Evolutionary conservation across 2,797 vertebrate species (phyloP), one percentile per base, ranked within the genome.

Genomic region (Galaxias olidus): DNA sequence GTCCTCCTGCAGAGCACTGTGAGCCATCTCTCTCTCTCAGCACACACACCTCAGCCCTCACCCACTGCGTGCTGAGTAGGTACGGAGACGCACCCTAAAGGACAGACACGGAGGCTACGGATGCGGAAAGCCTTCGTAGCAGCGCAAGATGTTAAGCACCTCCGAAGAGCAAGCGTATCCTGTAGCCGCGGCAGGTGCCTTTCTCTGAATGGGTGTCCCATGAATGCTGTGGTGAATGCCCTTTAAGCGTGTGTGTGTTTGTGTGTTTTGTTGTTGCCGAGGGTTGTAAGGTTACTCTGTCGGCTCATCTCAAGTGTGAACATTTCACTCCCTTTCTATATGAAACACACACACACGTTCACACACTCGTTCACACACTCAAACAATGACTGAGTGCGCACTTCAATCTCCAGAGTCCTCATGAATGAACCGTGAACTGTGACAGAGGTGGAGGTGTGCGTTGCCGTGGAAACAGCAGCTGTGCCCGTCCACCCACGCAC

Each of bases 381-480:
- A n/a, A n/a, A n/a, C n/a, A n/a, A n/a, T n/a, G n/a, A n/a, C n/a
- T n/a, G n/a, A n/a, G n/a, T n/a, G n/a, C n/a, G 20, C 50, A 8
- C 57, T 49, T 63, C 61, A 44, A 9, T 72, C 79, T 77, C 74
- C 11, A 1, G 62, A 76, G 76, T 69, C 67, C 61, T 66, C 4
- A 62, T 72, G 78, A 83, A 76, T 81, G 80, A 84, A 78, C 72
- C 64, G 69, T 78, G 84, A 88, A 84, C 83, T 63, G 65, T 72
- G 69, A 78, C 82, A 46, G 66, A 81, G 77, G 75, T 81, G 73
- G 77, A 82, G 79, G 79, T 65, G 69, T 69, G 60, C 54, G 81
- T 86, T 84, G 82, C 73, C 54, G 74, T 86, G 83, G 80, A 79
- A 87, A 84, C 81, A 69, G 77, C 80, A 84, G 83, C 86, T 85